Percentiles rank a stretch among this genome's conserved stretches.
Evolutionary conservation across 1,140 invertebrate species (phyloP).

Genomic region (Aleiodes sp.): DNA sequence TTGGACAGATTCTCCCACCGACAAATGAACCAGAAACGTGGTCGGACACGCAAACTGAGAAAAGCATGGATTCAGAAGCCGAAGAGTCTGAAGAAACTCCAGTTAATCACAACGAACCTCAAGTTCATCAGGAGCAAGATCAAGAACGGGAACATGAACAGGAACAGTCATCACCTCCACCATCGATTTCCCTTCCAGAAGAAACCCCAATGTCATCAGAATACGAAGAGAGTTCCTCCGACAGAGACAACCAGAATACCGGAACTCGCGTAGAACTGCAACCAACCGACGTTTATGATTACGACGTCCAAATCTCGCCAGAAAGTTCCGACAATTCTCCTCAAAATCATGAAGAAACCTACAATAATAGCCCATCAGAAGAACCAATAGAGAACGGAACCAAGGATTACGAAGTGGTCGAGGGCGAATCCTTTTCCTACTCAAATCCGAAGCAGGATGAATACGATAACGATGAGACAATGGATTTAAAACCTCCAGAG

Average conservation of each 20-base stretch:
- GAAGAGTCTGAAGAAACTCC: constrained; percentile 57
- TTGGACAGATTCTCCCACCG: constrained; percentile 37
- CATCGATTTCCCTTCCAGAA: no score
- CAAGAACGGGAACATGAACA: not conserved
- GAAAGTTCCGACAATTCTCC: not conserved
- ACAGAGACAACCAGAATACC: no score
- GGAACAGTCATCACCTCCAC: no score
- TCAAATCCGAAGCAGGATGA: constrained; percentile 17
- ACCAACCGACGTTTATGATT: constrained; percentile 20
- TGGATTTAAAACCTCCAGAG: constrained; percentile 50
- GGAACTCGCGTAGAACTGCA: not conserved
- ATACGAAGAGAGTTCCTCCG: no score
- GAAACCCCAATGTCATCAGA: no score
- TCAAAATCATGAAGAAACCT: constrained; percentile 41
- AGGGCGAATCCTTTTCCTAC: constrained; percentile 40
- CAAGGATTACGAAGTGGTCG: constrained; percentile 46
- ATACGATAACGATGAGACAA: constrained; percentile 45
- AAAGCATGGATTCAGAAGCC: constrained; percentile 53
- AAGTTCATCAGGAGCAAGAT: not conserved
- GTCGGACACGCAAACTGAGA: constrained; percentile 40
- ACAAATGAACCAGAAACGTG: constrained; percentile 39
- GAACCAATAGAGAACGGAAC: not conserved
- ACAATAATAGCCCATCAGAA: not conserved
- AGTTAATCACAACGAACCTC: constrained; percentile 16
- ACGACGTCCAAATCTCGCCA: not conserved